A percentile compares a stretch with the other conserved stretches of the same genome.
Evolutionary conservation across 2,797 vertebrate species (phyloP).

Genomic region (Characodon lateralis): DNA sequence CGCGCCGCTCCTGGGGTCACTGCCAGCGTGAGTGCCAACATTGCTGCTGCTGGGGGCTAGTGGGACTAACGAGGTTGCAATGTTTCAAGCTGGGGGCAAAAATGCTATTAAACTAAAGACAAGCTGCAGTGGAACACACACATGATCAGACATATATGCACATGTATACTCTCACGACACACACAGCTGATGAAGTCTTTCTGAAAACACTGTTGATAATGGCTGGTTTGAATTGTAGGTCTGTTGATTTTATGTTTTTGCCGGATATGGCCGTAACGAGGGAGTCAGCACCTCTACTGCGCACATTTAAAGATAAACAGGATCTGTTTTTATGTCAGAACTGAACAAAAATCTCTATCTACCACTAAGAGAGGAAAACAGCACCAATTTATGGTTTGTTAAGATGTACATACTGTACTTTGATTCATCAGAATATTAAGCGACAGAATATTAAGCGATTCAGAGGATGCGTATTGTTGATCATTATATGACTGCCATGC

Average conservation of each 20-base stretch:
- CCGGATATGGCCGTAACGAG: constrained; percentile 44
- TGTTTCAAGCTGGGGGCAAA: constrained; percentile 65
- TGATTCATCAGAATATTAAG: constrained; percentile 6
- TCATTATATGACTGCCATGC: constrained; percentile 2
- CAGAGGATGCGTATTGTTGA: constrained; percentile 50
- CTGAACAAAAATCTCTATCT: constrained; percentile 6
- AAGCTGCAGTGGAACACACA: constrained; percentile 7
- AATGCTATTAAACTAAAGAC: constrained; percentile 40
- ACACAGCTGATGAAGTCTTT: constrained; percentile 56
- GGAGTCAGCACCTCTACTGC: constrained; percentile 29
- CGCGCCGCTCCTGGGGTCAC: constrained; percentile 89
- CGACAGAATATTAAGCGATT: constrained; percentile 37
- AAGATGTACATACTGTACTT: constrained; percentile 10
- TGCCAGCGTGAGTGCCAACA: constrained; percentile 94
- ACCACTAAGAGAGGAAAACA: constrained; percentile 2
- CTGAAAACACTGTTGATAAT: constrained; percentile 58
- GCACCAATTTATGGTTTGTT: constrained; percentile 11
- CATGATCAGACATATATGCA: background rate
- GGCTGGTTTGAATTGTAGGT: constrained; percentile 23
- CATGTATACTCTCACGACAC: constrained; percentile 25
- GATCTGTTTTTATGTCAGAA: constrained; percentile 36
- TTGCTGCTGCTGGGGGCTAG: constrained; percentile 53
- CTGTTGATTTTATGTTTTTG: constrained; percentile 42
- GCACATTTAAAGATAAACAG: constrained; percentile 33
- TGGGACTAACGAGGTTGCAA: constrained; percentile 62